These are phyloP conservation scores for Drosophila nigromelanica DNA, from an alignment of 1,140 invertebrate species.

Conservation along the genomic window DNA sequence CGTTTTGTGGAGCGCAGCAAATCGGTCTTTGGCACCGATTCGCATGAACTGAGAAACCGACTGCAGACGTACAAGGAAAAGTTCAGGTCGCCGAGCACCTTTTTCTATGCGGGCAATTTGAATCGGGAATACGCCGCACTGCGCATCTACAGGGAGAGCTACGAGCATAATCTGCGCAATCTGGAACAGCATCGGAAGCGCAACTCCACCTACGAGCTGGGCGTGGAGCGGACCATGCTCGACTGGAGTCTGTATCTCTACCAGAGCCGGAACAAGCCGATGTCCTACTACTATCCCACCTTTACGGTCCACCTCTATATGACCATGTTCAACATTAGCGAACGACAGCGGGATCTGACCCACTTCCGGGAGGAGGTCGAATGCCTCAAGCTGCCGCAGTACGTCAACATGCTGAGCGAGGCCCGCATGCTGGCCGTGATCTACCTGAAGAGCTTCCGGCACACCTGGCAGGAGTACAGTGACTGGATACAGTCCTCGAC, in stretches of 20 bases:
- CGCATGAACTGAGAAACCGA: conserved; percentile 50
- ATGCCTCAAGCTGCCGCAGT: conserved; percentile 73
- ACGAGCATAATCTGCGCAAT: conserved; percentile 73
- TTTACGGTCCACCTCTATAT: conserved; percentile 77
- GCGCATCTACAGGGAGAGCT: conserved; percentile 73
- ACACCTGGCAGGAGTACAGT: conserved; percentile 68
- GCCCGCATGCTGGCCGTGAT: conserved; percentile 71
- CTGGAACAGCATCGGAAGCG: conserved; percentile 59
- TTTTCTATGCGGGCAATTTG: conserved; percentile 62
- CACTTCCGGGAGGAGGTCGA: conserved; percentile 65
- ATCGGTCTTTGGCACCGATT: conserved; percentile 13
- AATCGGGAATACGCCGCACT: conserved; percentile 59
- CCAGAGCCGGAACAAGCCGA: conserved; percentile 75
- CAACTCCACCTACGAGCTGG: conserved; percentile 73
- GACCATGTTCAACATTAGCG: conserved; percentile 69
- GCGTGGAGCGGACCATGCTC: conserved; percentile 69
- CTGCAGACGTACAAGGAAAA: conserved; percentile 60
- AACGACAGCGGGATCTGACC: conserved; percentile 54
- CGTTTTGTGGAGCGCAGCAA: conserved; percentile 49
- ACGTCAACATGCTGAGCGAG: conserved; percentile 74
- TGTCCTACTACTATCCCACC: conserved; percentile 78
- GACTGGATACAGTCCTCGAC: conserved; percentile 45
- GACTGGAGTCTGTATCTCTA: conserved; percentile 78
- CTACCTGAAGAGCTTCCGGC: conserved; percentile 76
- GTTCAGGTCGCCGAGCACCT: conserved; percentile 60